Evolutionary conservation across 2,797 vertebrate species (phyloP), one percentile per base, ranked within the genome.

Genomic region (Sebastes itinus): DNA sequence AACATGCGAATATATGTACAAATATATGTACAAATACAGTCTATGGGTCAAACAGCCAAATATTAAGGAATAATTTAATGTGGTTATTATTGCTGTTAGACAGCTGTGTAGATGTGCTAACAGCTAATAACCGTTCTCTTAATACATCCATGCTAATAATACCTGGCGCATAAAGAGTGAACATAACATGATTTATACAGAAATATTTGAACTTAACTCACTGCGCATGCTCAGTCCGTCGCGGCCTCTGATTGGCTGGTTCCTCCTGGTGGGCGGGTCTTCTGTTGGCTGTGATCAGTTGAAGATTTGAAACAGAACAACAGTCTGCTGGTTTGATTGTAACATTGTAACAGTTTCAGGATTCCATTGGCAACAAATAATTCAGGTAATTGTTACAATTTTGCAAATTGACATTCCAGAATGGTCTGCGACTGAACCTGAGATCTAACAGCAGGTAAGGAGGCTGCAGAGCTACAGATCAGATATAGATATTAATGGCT

Each of bases 201-300:
- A 1, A 14, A 13, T 0, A 22, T 68, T 69, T 76, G 0, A 6
- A 58, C 49, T 71, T 81, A 52, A 23, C 4, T 18, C 23, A 22
- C 80, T 30, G n/a, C 10, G 28, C 67, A 22, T 1, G 66, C 60
- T 30, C 42, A 5, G 5, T 32, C 6, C 10, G 6, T 23, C 1
- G 4, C 23, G 54, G 22, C 6, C 63, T 81, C 81, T 89, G 87
- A 92, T 95, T 94, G 94, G 94, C 56, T 25, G 7, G 10, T 54
- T 28, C 0, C 1, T 25, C 2, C 0, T 1, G 5, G 16, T 79
- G 87, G 94, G 89, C 32, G 88, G 84, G 83, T 75, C 90, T 81
- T 81, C 64, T 68, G 71, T 3, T 82, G 78, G 88, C 88, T 86
- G 89, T 92, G 87, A 92, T 96, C 95, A 95, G 96, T 96, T 96